Percentiles rank a stretch among this genome's conserved stretches.
Conservation (phyloP, 2,797 vertebrate species). For the Gallirallus australis region DNA sequence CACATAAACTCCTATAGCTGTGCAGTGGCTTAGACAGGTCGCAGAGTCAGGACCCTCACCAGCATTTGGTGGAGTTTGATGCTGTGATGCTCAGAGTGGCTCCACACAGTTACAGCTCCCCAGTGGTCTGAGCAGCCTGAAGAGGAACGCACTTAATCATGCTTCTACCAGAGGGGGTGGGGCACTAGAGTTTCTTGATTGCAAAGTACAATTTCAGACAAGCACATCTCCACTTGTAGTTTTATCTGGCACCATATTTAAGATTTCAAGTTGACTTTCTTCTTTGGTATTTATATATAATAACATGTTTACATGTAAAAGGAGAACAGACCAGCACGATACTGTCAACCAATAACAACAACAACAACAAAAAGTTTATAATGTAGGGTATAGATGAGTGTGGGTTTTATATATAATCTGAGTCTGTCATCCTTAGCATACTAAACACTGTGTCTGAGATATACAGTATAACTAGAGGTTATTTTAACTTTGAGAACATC, state of each 20-base stretch:
- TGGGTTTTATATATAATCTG: background rate
- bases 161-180: background rate
- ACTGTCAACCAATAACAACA: background rate
- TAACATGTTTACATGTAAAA: background rate
- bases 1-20: background rate
- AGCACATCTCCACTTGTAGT: background rate
- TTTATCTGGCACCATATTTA: background rate
- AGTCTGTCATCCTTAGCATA: background rate
- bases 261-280: background rate
- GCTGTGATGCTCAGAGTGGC: background rate
- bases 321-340: background rate
- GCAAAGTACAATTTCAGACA: background rate
- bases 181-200: background rate
- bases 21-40: background rate
- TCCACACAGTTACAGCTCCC: background rate
- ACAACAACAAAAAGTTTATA: background rate
- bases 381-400: background rate
- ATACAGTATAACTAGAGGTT: background rate
- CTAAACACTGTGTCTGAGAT: background rate
- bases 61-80: background rate
- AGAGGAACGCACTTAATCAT: background rate
- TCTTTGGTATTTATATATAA: conserved; percentile 44
- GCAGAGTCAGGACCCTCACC: background rate
- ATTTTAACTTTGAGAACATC: background rate
- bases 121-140: background rate